phyloP scores from a whole-genome alignment of 2,797 vertebrate genomes.

The Vireo griseus region DNA sequence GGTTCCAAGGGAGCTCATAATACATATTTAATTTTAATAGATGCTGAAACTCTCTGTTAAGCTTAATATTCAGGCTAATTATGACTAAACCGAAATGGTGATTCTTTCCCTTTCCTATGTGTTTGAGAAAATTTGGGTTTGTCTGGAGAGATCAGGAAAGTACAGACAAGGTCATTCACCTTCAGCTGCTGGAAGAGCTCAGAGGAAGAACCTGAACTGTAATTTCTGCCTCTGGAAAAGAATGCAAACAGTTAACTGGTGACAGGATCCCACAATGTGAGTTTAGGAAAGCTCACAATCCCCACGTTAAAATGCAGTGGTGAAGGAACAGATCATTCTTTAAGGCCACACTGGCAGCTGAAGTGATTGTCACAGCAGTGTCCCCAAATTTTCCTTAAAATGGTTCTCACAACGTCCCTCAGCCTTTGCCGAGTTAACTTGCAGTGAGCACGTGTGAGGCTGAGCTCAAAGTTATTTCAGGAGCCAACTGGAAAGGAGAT shows the following conservation, averaged over 20 bases:
- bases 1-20: neutral
- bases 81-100: neutral
- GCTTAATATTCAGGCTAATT: neutral
- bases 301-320: neutral
- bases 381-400: neutral
- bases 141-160: neutral
- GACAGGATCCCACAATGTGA: neutral
- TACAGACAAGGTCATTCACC: neutral
- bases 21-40: neutral
- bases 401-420: neutral
- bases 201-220: neutral
- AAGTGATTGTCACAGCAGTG: neutral
- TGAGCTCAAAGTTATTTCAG: conserved; percentile 49
- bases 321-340: neutral
- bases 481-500: conserved; percentile 49
- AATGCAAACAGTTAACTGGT: neutral
- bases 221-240: neutral
- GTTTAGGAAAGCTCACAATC: neutral
- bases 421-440: neutral
- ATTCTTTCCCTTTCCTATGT: neutral
- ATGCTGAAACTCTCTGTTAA: neutral
- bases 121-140: neutral
- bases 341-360: neutral
- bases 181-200: neutral
- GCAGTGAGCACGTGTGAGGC: neutral